Evolutionary conservation across 2,888 invertebrate genomes (phyloP).

Genomic region (Rutpela maculata): DNA sequence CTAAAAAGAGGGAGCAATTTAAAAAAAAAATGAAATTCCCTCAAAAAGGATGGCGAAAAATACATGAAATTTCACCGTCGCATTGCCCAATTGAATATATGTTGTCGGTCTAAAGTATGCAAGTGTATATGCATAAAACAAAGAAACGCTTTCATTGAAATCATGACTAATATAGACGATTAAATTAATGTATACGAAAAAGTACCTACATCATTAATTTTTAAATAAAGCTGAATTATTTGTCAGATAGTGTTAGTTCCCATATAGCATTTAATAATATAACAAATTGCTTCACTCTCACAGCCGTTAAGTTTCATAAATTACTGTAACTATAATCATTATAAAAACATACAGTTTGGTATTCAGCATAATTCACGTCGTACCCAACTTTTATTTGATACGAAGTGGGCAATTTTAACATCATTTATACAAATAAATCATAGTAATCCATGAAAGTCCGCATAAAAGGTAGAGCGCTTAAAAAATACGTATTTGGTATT

Average conservation of each 20-base stretch:
- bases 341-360: slow-evolving; percentile 1
- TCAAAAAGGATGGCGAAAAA: no score
- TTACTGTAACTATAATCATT: neutral
- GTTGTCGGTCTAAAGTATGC: no score
- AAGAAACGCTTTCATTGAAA: neutral
- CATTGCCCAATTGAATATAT: no score
- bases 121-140: no score
- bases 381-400: neutral
- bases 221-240: neutral
- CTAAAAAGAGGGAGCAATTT: no score
- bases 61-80: no score
- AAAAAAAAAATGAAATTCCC: no score
- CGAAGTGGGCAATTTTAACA: neutral
- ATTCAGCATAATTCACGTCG: neutral
- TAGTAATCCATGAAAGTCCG: neutral
- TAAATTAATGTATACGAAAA: neutral
- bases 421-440: neutral
- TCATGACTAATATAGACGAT: neutral
- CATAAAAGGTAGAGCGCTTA: neutral
- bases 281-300: neutral
- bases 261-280: neutral
- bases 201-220: neutral
- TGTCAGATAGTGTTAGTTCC: neutral
- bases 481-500: neutral
- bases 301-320: neutral